Evolutionary conservation across 2,113 vertebrate genomes (phyloP), one percentile per base, ranked within the genome.

Genomic region (Lagenorhynchus albirostris): DNA sequence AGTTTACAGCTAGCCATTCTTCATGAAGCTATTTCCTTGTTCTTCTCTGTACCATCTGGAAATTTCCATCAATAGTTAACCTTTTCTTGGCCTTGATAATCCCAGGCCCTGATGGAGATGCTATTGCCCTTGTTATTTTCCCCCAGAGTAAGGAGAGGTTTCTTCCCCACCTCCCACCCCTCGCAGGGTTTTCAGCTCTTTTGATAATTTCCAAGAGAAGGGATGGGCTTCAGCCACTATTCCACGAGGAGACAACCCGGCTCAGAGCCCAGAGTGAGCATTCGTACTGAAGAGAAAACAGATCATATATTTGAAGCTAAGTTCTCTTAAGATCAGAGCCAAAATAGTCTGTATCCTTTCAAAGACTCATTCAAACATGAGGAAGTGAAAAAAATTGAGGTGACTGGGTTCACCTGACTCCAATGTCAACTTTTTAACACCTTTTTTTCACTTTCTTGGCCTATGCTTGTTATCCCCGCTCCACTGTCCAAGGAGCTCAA

Each of bases 141-240:
- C 12, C n/a, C n/a, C 18, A 31, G 55, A 74, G 11, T 7, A 12
- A 15, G 50, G 9, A 91, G 74, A 6, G 7, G 29, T 47, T 88
- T 41, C 33, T 94, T 80, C 33, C 13, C 25, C 2, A 41, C 29
- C 31, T 83, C 15, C 10, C 18, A 36, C 33, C 17, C 6, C 47
- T 53, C 33, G 15, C 1, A 73, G 23, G 6, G 18, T 76, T 90
- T 89, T 86, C n/a, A 50, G 7, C 13, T 95, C 29, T 71, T 79
- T 81, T 25, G n/a, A 21, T 55, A 80, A 53, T 96, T 95, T 82
- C 63, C 25, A 60, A 89, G 74, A 86, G 12, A 47, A 81, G 15
- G 65, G 2, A n/a, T n/a, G 8, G 14, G 23, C 1, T 62, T 8
- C 8, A 60, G 47, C 25, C 6, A 33, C 13, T 8, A 0, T 20